Percentiles rank a stretch among this genome's conserved stretches.
phyloP scores from a whole-genome alignment of 2,113 vertebrate species.

The Proterorhinus semilunaris region DNA sequence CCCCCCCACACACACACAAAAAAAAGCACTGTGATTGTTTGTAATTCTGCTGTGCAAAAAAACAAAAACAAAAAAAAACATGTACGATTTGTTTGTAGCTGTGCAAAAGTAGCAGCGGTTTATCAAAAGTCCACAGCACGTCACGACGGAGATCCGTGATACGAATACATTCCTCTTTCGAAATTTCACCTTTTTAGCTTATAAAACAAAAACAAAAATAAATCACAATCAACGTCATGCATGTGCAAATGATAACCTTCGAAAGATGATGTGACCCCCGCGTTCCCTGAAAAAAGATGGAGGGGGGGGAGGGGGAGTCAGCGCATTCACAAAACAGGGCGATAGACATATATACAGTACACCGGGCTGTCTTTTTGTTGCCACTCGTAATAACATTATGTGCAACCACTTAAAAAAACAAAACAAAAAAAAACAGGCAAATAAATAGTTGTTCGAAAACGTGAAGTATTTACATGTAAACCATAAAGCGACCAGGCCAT shows the following conservation, averaged over 20 bases:
- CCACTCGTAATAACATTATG: slow-evolving; percentile 26
- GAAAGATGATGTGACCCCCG: background rate
- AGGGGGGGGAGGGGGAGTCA: too few relatives aligned
- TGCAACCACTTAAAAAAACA: slow-evolving; percentile 25
- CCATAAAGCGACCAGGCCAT: slow-evolving; percentile 46
- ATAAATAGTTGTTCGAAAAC: slow-evolving; percentile 19
- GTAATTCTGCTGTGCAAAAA: slow-evolving; percentile 63
- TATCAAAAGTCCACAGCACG: slow-evolving; percentile 45
- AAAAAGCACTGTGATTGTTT: slow-evolving; percentile 36
- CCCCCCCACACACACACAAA: too few relatives aligned
- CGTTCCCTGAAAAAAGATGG: slow-evolving; percentile 19
- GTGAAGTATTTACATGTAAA: slow-evolving; percentile 67
- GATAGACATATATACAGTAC: slow-evolving; percentile 4
- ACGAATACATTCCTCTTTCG: slow-evolving; percentile 42
- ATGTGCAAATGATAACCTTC: slow-evolving; percentile 38
- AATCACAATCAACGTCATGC: slow-evolving; percentile 15
- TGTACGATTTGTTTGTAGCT: slow-evolving; percentile 59
- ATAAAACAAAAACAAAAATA: slow-evolving; percentile 19
- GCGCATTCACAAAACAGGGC: slow-evolving; percentile 40
- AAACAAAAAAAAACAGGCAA: slow-evolving; percentile 14
- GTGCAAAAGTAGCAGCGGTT: slow-evolving; percentile 71
- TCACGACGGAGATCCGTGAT: slow-evolving; percentile 34
- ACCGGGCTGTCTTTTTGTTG: slow-evolving; percentile 23
- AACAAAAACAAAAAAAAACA: too few relatives aligned
- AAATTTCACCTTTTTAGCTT: slow-evolving; percentile 34